These are phyloP conservation scores for Sebastiscus tertius DNA, from an alignment of 2,797 vertebrate species.

Conservation along the genomic window DNA sequence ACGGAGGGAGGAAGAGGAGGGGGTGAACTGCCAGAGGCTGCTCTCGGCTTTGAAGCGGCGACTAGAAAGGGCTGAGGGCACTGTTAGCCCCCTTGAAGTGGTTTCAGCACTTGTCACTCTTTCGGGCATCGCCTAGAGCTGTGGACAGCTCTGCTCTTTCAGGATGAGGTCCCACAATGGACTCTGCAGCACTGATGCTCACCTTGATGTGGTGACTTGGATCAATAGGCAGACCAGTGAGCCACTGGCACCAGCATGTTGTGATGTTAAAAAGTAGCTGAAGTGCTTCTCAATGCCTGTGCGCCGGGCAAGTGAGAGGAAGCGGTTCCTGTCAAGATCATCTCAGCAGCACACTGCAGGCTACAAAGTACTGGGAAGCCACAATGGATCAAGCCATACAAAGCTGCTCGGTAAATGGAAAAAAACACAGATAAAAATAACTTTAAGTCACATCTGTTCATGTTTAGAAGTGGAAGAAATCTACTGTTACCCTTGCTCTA, in stretches of 20 bases:
- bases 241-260: constrained; percentile 78
- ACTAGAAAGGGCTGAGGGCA: constrained; percentile 83
- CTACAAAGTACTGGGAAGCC: constrained; percentile 64
- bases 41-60: constrained; percentile 79
- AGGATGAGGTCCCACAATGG: constrained; percentile 80
- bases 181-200: constrained; percentile 72
- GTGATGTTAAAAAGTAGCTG: constrained; percentile 77
- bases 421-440: background rate
- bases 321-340: constrained; percentile 68
- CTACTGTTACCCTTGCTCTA: background rate
- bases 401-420: constrained; percentile 28
- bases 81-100: constrained; percentile 81
- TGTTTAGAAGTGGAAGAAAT: background rate
- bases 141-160: constrained; percentile 78
- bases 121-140: constrained; percentile 80
- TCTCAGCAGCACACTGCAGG: constrained; percentile 66
- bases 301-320: constrained; percentile 52
- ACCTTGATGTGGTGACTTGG: constrained; percentile 84
- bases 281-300: constrained; percentile 63
- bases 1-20: constrained; percentile 49
- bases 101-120: constrained; percentile 84
- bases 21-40: constrained; percentile 80
- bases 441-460: background rate
- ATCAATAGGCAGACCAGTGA: constrained; percentile 82
- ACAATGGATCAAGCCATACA: constrained; percentile 46